Percentiles rank a stretch among this genome's conserved stretches.
These are phyloP conservation scores for Rugalucina vietnamica DNA, from an alignment of 2,888 invertebrate species.

Conservation along the genomic window DNA sequence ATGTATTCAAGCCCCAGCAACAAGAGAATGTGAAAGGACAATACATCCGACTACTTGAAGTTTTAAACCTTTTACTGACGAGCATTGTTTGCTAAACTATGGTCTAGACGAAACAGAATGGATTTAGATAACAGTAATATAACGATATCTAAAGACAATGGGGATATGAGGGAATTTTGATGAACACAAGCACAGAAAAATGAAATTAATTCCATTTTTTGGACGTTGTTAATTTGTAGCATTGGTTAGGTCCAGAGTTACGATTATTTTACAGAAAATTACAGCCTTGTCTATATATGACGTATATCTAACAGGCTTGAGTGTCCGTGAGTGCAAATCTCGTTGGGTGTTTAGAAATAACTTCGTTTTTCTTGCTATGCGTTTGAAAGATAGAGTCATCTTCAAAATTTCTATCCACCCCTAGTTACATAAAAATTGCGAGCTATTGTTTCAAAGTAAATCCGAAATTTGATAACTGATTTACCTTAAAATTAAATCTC, in stretches of 20 bases:
- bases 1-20: slow-evolving; percentile 26
- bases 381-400: not conserved
- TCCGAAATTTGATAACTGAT: not conserved
- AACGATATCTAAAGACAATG: slow-evolving; percentile 1
- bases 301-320: too few species aligned
- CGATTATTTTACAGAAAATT: too few species aligned
- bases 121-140: slow-evolving; percentile 10
- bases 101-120: slow-evolving; percentile 38
- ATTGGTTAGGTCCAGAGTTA: too few species aligned
- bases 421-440: not conserved
- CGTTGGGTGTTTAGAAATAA: too few species aligned
- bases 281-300: too few species aligned
- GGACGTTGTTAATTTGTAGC: not conserved
- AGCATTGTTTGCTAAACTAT: slow-evolving; percentile 50
- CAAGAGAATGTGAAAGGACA: slow-evolving; percentile 44
- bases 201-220: not conserved
- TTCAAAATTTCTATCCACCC: not conserved
- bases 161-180: not conserved
- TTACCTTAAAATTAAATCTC: not conserved
- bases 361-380: too few species aligned
- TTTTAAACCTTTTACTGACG: slow-evolving; percentile 46
- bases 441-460: not conserved
- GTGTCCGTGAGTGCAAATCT: too few species aligned
- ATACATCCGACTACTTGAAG: slow-evolving; percentile 24
- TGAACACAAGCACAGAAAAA: not conserved